Evolutionary conservation across 2,888 invertebrate species (phyloP), one percentile per base, ranked within the genome.

Genomic region (Sarcophaga subvicina): DNA sequence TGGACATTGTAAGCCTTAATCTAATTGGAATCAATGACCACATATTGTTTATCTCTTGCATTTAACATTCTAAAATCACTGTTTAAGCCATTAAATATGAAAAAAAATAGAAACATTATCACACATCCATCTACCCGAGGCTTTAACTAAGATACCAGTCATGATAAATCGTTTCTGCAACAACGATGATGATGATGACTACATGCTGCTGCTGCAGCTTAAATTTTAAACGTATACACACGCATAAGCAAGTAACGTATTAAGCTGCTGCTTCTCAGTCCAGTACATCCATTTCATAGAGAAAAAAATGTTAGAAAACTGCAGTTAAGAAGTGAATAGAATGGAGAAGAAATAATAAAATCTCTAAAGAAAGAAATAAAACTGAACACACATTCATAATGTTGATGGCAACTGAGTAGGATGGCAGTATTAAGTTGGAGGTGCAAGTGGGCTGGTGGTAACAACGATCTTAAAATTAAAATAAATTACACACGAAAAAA

Each of bases 131-230:
- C 77, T 66, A 66, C 72, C n/a, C 54, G 69, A 66, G 83, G 80
- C 77, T 83, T 83, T 70, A 64, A 64, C 69, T 83, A 80, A 86
- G 80, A 82, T 54, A 83, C 71, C 27, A 71, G 64, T 59, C 73
- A 73, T 83, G 83, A 86, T 83, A 83, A 86, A 86, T 86, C 64
- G 63, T 77, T 72, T 22, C 49, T 66, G 60, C n/a, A 77, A 17
- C 54, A 20, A 12, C 67, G 45, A n/a, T 37, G 75, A 59, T 71
- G 22, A 62, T 47, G 62, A 66, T 66, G 70, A 49, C 71, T 71
- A 47, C 64, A 69, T 73, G 54, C 25, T 69, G 27, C 49, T 80
- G 73, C 73, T 62, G n/a, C 69, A 64, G 60, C 37, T 27, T 47
- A 66, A 73, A 60, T 72, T 37, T 37, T 8, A 10, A 37, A 37